phyloP scores from a whole-genome alignment of 2,888 invertebrate genomes.

The Drosophila paranaensis region DNA sequence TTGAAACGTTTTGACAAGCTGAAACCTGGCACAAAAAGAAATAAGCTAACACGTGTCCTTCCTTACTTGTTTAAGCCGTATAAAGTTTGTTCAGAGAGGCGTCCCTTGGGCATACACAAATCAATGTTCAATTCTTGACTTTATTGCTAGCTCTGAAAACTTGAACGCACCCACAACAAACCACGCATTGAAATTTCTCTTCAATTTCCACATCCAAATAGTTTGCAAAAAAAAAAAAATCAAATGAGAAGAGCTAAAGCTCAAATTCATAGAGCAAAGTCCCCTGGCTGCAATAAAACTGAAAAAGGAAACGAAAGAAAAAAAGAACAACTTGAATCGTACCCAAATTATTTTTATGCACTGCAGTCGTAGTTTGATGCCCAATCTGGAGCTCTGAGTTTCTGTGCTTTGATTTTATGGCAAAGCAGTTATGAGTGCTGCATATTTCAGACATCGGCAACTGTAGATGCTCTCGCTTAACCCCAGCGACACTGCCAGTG shows the following conservation, averaged over 20 bases:
- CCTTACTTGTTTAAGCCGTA: constrained; percentile 22
- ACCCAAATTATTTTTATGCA: constrained; percentile 58
- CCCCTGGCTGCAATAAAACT: constrained; percentile 62
- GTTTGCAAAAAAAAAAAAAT: constrained; percentile 26
- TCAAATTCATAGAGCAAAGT: constrained; percentile 42
- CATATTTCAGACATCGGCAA: constrained; percentile 36
- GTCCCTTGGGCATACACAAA: constrained; percentile 28
- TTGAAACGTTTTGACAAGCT: not conserved
- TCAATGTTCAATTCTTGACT: constrained; percentile 39
- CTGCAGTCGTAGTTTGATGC: constrained; percentile 34
- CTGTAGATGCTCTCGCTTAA: constrained; percentile 54
- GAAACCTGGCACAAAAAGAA: not conserved
- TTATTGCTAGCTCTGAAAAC: constrained; percentile 13
- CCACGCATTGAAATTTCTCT: constrained; percentile 64
- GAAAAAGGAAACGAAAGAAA: constrained; percentile 10
- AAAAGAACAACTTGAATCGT: constrained; percentile 36
- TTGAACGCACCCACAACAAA: too few relatives aligned
- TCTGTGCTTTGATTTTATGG: constrained; percentile 62
- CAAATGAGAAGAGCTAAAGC: not conserved
- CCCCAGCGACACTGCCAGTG: constrained; percentile 68
- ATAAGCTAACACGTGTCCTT: not conserved
- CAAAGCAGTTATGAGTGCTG: constrained; percentile 43
- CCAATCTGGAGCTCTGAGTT: constrained; percentile 21
- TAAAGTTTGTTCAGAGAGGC: constrained; percentile 17
- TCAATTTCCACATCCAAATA: constrained; percentile 50